Percentiles rank a stretch among this genome's conserved stretches.
Evolutionary conservation across 2,113 vertebrate species (phyloP).

Genomic region (Oryzias javanicus): DNA sequence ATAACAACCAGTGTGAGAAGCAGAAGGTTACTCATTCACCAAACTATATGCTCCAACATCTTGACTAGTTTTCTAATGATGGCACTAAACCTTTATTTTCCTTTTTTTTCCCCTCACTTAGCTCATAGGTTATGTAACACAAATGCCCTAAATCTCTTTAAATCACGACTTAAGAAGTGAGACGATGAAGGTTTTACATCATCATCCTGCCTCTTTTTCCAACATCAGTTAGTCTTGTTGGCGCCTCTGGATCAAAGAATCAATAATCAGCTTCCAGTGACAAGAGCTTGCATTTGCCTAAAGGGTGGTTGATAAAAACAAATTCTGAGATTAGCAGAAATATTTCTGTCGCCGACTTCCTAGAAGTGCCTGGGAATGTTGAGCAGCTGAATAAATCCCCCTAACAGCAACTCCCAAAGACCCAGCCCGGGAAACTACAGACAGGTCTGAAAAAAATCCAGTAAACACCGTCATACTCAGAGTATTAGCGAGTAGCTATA

Average conservation of each 20-base stretch:
- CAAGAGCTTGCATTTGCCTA: constrained; percentile 5
- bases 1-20: constrained; percentile 54
- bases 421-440: neutral
- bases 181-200: too few relatives aligned
- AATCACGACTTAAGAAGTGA: too few relatives aligned
- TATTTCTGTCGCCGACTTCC: constrained; percentile 19
- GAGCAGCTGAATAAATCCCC: constrained; percentile 57
- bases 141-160: too few relatives aligned
- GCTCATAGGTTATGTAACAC: too few relatives aligned
- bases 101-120: too few relatives aligned
- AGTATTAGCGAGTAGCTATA: neutral
- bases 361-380: constrained; percentile 25
- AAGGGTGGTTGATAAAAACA: constrained; percentile 11
- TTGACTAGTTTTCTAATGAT: too few relatives aligned
- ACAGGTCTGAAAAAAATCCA: neutral
- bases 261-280: too few relatives aligned
- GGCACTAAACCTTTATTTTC: too few relatives aligned
- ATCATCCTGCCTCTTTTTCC: too few relatives aligned
- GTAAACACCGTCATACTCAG: neutral
- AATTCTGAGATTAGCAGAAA: constrained; percentile 62
- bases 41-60: constrained; percentile 18
- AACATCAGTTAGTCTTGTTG: too few relatives aligned
- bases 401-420: constrained; percentile 45
- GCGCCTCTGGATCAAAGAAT: too few relatives aligned
- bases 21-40: constrained; percentile 61